Base-by-base conservation (phyloP, 2,888 invertebrate genomes). In the Habroteleia sp. region DNA sequence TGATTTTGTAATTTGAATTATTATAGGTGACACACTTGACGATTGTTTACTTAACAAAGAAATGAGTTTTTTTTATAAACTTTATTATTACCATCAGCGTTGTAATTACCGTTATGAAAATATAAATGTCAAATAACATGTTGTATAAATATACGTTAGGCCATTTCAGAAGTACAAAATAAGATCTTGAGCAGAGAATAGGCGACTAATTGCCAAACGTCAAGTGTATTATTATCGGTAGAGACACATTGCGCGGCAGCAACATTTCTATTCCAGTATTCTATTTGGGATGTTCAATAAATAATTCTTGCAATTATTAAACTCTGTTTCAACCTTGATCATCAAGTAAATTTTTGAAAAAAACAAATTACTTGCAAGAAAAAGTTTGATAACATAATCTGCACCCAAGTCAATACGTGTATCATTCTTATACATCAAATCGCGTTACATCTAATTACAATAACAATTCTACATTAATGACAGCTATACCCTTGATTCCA, bases 81-180 rank as follows among this genome's bases (percentile, higher is more conserved):
- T 2, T 25, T 41, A 27, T 8, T 1, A 58, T n/a, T n/a, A n/a
- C n/a, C n/a, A 58, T 35, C 10, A 29, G 58, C 54, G 44, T 42
- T 41, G 17, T n/a, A 48, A 39, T 48, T 48, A 31, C 4, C 2
- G 2, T 63, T 58, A 58, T 58, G 68, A 58, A 68, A 68, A 68
- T 68, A 68, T 17, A 23, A 58, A 58, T 68, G 33, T 68, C 50
- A 14, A 58, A 68, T 58, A 68, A 68, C 58, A 68, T 42, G 31
- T n/a, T 31, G 44, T 41, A 39, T 68, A 33, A 29, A 42, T 13
- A 14, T 37, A 44, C 20, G 8, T 56, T 54, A 66, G 46, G 56
- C 66, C 56, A 31, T 66, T 17, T 39, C 25, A 48, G 20, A 58
- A 58, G 35, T 66, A 66, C 23, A 46, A 13, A 66, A 56, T 20